A percentile compares a stretch with the other conserved stretches of the same genome.
Evolutionary conservation across 2,113 vertebrate species (phyloP).

Genomic region (Chaetops frenatus): DNA sequence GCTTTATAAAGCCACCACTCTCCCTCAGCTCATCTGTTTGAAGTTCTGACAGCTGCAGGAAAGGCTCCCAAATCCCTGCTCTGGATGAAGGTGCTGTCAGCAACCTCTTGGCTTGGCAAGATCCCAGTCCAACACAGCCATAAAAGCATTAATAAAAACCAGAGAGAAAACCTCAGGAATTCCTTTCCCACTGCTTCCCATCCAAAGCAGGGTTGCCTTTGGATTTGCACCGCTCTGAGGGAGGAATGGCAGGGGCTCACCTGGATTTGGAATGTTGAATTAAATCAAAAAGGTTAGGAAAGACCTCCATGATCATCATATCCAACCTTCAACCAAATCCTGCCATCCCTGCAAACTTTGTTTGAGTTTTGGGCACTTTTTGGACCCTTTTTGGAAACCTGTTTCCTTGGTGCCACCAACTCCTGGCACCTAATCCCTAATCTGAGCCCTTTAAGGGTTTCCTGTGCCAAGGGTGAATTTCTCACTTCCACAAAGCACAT

Average conservation of each 20-base stretch:
- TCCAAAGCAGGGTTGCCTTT: not conserved
- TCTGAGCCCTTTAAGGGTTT: not conserved
- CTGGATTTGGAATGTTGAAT: not conserved
- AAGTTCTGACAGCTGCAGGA: not conserved
- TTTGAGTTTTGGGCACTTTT: not conserved
- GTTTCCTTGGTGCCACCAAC: not conserved
- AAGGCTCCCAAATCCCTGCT: not conserved
- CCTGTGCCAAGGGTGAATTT: not conserved
- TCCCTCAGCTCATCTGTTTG: not conserved
- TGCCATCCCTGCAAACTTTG: fast-evolving
- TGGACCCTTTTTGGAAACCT: not conserved
- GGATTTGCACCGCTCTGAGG: not conserved
- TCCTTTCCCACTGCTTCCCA: not conserved
- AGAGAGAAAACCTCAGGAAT: not conserved
- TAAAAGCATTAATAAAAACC: fast-evolving
- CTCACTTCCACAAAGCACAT: not conserved
- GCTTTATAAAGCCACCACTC: not conserved
- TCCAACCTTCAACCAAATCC: not conserved
- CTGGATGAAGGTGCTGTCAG: not conserved
- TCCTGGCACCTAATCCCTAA: not conserved
- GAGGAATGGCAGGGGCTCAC: not conserved
- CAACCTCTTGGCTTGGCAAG: not conserved
- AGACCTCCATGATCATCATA: not conserved
- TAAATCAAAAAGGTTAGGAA: not conserved
- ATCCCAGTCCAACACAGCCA: not conserved